phyloP scores from a whole-genome alignment of 2,113 vertebrate species.

The Ivindomyrus marchei region DNA sequence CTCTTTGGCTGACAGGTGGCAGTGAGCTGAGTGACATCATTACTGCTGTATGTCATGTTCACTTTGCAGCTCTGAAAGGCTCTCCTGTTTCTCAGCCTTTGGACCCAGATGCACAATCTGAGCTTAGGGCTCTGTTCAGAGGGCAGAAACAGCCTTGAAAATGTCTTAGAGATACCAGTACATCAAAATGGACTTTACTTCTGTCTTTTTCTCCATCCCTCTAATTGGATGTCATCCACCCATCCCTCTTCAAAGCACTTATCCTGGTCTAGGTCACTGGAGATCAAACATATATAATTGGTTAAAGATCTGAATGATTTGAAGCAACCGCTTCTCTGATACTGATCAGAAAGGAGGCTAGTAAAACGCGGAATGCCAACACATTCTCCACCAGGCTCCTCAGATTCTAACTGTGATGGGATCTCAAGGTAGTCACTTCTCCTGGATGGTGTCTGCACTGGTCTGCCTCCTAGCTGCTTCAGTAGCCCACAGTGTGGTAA shows the following conservation, averaged over 20 bases:
- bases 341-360: conserved; percentile 37
- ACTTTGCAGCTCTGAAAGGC: background rate
- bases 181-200: background rate
- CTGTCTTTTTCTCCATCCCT: background rate
- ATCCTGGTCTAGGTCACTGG: background rate
- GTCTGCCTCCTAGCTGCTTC: background rate
- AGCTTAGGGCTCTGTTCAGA: background rate
- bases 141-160: background rate
- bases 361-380: conserved; percentile 40
- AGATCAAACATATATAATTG: conserved; percentile 8
- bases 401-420: conserved; percentile 50
- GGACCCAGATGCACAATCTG: background rate
- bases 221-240: background rate
- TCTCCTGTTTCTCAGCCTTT: background rate
- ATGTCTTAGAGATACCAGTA: background rate
- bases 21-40: background rate
- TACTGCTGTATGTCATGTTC: background rate
- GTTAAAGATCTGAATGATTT: conserved; percentile 9
- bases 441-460: background rate
- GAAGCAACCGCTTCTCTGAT: conserved; percentile 32
- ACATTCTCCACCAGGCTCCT: conserved; percentile 33
- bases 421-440: conserved; percentile 12
- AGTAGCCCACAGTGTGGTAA: background rate
- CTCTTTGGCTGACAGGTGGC: background rate
- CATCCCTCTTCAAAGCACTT: background rate